Percentiles rank a stretch among this genome's conserved stretches.
Conservation (phyloP, 1,140 invertebrate species). For the Drosophila pandora region DNA sequence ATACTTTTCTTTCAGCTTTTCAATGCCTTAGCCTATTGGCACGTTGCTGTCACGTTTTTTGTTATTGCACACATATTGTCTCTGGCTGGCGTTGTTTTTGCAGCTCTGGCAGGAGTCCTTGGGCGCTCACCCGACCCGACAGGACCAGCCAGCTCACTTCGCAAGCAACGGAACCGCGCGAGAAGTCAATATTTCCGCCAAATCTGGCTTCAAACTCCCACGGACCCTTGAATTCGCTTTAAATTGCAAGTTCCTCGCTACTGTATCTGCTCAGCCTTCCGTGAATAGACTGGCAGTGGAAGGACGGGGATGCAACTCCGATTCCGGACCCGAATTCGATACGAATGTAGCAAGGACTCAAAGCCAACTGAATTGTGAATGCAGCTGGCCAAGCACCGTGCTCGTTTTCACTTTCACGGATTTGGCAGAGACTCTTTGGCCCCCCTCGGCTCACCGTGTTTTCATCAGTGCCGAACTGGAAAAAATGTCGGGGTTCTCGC, state of each 20-base stretch:
- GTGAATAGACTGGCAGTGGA: slow-evolving; percentile 9
- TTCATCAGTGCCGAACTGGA: slow-evolving; percentile 4
- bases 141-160: slow-evolving; percentile 37
- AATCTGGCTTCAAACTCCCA: slow-evolving; percentile 3
- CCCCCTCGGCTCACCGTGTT: not conserved
- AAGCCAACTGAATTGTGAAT: slow-evolving; percentile 74
- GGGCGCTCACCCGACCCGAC: slow-evolving; percentile 79
- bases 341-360: slow-evolving; percentile 72
- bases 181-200: slow-evolving; percentile 19
- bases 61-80: slow-evolving; percentile 58
- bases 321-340: slow-evolving; percentile 16
- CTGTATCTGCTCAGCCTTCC: slow-evolving; percentile 29
- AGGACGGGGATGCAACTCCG: slow-evolving; percentile 9
- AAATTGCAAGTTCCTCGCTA: slow-evolving; percentile 20
- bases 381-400: slow-evolving; percentile 58
- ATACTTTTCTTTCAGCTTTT: slow-evolving; percentile 28
- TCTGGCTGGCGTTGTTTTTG: slow-evolving; percentile 33
- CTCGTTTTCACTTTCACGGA: slow-evolving; percentile 78
- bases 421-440: slow-evolving; percentile 60
- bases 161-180: not conserved
- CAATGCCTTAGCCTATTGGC: slow-evolving; percentile 25
- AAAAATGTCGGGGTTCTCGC: not conserved
- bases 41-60: slow-evolving; percentile 43
- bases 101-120: slow-evolving; percentile 65
- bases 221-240: slow-evolving; percentile 22